Evolutionary conservation across 2,888 invertebrate species (phyloP).

Genomic region (Callimorpha dominula): DNA sequence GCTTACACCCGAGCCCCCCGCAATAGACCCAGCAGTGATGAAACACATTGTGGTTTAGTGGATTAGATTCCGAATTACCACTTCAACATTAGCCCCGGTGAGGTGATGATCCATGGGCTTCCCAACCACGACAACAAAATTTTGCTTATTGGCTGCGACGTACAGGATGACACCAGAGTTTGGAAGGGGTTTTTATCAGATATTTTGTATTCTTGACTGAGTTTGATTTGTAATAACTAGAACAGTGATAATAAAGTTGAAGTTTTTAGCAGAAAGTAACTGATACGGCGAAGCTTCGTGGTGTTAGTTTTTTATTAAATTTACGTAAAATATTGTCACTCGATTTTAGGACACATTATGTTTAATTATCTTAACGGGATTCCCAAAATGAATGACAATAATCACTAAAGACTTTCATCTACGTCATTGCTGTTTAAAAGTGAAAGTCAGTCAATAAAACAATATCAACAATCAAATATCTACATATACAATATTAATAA

Average conservation of each 20-base stretch:
- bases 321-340: background rate
- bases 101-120: background rate
- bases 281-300: no score
- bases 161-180: no score
- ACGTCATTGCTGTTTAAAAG: slow-evolving; percentile 6
- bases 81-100: background rate
- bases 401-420: slow-evolving; percentile 10
- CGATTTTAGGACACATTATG: background rate
- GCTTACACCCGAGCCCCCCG: background rate
- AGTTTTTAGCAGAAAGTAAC: no score
- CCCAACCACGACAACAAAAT: background rate
- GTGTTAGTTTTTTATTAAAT: no score
- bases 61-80: background rate
- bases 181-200: no score
- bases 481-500: no score
- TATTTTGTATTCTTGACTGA: no score
- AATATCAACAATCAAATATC: background rate
- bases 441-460: slow-evolving; percentile 9
- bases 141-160: no score
- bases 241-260: no score
- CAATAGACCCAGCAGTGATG: background rate
- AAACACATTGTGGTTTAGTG: background rate
- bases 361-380: slow-evolving; percentile 5
- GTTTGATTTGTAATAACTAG: no score
- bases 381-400: background rate